Percentiles rank a stretch among this genome's conserved stretches.
phyloP scores from a whole-genome alignment of 1,140 invertebrate species.

The Bathynomus jamesi region DNA sequence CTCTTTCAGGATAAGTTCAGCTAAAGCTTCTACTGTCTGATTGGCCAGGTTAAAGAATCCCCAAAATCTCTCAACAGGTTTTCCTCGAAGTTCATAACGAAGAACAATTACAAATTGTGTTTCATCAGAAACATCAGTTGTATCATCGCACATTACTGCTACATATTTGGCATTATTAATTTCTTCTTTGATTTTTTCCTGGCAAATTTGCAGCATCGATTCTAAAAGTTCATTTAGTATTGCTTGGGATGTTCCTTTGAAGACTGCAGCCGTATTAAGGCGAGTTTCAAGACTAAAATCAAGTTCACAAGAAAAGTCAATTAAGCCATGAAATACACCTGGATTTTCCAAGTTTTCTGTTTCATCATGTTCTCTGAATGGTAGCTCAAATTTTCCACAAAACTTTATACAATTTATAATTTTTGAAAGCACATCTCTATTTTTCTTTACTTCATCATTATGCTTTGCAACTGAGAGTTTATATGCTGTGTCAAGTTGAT shows the following conservation, averaged over 20 bases:
- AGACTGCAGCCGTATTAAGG: constrained; percentile 26
- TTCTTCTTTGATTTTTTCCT: constrained; percentile 18
- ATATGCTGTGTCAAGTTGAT: constrained; percentile 3
- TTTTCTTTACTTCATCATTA: constrained; percentile 20
- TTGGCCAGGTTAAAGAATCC: constrained; percentile 15
- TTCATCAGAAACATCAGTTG: constrained; percentile 11
- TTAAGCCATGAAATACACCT: neutral
- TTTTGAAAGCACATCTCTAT: constrained; percentile 29
- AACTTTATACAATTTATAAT: constrained; percentile 37
- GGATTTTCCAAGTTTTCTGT: neutral
- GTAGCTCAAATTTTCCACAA: constrained; percentile 30
- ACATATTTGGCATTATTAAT: no score
- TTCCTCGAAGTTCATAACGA: neutral
- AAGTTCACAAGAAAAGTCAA: constrained; percentile 6
- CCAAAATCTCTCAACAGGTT: constrained; percentile 26
- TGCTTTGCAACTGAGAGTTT: constrained; percentile 12
- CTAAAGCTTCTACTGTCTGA: constrained; percentile 16
- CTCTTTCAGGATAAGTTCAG: constrained; percentile 29
- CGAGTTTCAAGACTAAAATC: constrained; percentile 16
- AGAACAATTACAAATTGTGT: constrained; percentile 9
- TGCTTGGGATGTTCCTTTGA: constrained; percentile 39
- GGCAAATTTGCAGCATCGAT: constrained; percentile 40
- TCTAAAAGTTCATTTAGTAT: constrained; percentile 44
- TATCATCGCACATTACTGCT: no score
- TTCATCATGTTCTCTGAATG: neutral